Evolutionary conservation across 92 coral and sea anemone genomes (phyloP), one percentile per base, ranked within the genome.

Genomic region (Pocillopora meandrina): DNA sequence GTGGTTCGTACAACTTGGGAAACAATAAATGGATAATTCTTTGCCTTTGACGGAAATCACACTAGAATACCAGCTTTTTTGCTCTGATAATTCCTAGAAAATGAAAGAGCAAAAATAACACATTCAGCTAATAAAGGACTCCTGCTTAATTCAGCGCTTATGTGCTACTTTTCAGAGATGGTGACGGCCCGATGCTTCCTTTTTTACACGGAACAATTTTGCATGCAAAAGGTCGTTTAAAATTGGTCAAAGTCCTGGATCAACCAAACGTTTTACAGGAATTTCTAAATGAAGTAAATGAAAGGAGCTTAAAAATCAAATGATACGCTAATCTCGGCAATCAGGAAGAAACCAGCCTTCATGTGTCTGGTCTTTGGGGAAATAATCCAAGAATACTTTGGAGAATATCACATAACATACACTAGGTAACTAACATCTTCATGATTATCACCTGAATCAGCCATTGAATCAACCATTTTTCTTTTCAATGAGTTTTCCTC

Each of bases 401-500:
- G 8, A 12, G 33, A 13, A 34, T 68, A 0, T 5, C 72, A 12
- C 0, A 34, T 33, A 36, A 68, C 35, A 36, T 33, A 14, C 11
- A 68, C 72, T 35, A 68, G 35, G 0, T 68, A 12, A 9, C 35
- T 33, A 66, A 42, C 4, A 42, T 42, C 10, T 14, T 33, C 35
- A 12, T 6, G 17, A 68, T 92, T 85, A 78, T 83, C 82, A 16
- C 87, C 86, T 62, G 85, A 86, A 2, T 86, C 87, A 36, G 86
- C 62, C 12, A 87, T 62, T 59, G 87, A 67, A 65, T 88, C 92
- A 55, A 92, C 64, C 61, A 84, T 73, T 74, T 94, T 96, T 58
- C 98, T 83, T 72, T 96, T 96, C 31, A 86, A 81, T 7, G 98
- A 83, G 33, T 71, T 92, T 78, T 96, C 95, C 21, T 92, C 98